These are phyloP conservation scores for Xenops minutus DNA, from an alignment of 2,797 vertebrate genomes.

Conservation along the genomic window DNA sequence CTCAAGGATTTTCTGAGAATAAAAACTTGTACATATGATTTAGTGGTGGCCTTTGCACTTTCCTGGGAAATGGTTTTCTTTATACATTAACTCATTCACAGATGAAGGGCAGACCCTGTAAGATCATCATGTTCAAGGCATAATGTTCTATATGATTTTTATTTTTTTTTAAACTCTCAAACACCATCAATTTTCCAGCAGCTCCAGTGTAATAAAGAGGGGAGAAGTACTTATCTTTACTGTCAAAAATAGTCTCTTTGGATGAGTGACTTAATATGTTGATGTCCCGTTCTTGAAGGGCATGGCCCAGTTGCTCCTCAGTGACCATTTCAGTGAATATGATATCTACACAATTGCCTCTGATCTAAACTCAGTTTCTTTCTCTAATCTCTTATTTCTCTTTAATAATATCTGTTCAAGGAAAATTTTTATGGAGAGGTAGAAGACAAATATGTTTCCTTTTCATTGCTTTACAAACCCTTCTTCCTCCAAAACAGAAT, in stretches of 20 bases:
- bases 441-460: not conserved
- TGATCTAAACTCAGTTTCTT: not conserved
- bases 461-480: not conserved
- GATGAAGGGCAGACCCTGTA: not conserved
- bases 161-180: not conserved
- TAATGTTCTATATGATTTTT: not conserved
- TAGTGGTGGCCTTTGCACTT: not conserved
- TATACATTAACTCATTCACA: not conserved
- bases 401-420: not conserved
- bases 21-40: not conserved
- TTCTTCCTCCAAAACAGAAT: not conserved
- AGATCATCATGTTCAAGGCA: not conserved
- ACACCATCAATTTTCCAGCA: not conserved
- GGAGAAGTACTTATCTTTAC: not conserved
- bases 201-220: not conserved
- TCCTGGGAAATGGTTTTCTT: not conserved
- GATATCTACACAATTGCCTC: not conserved
- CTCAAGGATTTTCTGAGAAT: not conserved
- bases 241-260: not conserved
- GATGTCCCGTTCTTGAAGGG: not conserved
- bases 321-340: not conserved
- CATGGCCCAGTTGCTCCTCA: not conserved
- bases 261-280: not conserved
- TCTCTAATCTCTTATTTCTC: not conserved
- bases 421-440: not conserved